A percentile compares a stretch with the other conserved stretches of the same genome.
phyloP scores from a whole-genome alignment of 2,888 invertebrate species.

The Acronicta alni region DNA sequence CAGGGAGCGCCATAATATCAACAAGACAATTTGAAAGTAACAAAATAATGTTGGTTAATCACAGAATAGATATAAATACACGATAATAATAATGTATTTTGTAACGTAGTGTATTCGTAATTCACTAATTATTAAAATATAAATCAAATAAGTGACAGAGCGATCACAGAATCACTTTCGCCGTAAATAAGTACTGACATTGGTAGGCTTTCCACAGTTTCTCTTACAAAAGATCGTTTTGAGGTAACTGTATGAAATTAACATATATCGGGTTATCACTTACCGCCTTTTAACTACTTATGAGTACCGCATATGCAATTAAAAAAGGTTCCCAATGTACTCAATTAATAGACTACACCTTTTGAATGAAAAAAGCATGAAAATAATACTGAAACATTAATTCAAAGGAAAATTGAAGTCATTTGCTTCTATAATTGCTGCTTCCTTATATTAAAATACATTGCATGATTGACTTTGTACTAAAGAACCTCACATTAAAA shows the following conservation, averaged over 20 bases:
- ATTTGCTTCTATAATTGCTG: too few relatives aligned
- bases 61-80: too few relatives aligned
- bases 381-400: neutral
- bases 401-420: neutral
- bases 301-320: neutral
- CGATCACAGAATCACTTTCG: conserved; percentile 11
- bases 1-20: too few relatives aligned
- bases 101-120: too few relatives aligned
- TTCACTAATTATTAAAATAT: neutral
- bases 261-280: conserved; percentile 9
- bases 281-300: neutral
- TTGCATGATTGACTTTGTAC: too few relatives aligned
- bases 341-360: neutral
- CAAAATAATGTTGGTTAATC: too few relatives aligned
- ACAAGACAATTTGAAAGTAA: too few relatives aligned
- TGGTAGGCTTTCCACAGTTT: conserved; percentile 16
- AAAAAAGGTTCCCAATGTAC: neutral
- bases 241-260: conserved; percentile 4
- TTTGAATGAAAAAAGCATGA: neutral
- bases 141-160: neutral
- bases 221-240: conserved; percentile 19
- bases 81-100: too few relatives aligned
- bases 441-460: too few relatives aligned
- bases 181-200: neutral
- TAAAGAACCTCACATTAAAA: too few relatives aligned